Base-by-base conservation (phyloP, 2,797 vertebrate genomes). In the Miichthys miiuy region DNA sequence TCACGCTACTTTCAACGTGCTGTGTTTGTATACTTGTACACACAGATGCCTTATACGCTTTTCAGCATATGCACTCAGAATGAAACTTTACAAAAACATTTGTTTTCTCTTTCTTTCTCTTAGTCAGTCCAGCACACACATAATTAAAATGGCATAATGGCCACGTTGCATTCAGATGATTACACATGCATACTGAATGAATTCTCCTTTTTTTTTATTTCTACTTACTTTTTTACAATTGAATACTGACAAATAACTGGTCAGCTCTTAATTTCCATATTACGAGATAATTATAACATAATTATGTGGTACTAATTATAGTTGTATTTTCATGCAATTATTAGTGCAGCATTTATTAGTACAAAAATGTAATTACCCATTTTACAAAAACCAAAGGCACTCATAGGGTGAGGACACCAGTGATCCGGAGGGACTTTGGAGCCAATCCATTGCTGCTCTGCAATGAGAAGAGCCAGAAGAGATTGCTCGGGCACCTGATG, bases 1-100 rank as follows among this genome's bases (percentile, higher is more conserved):
- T 85, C 67, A 67, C 58, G 50, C 41, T 38, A 72, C 72, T 79
- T 82, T 63, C 65, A 68, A 70, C 58, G 38, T 76, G 48, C 56
- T 55, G n/a, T 55, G 55, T 61, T 60, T 68, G 47, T 68, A 20
- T 50, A 61, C 44, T 47, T 66, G 48, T 34, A 38, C 27, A 42
- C 48, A 48, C 34, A 63, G 68, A 68, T 60, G 55, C 38, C 12
- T 69, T 18, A 42, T 46, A 25, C 58, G 30, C 25, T 51, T 34
- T 41, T 30, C 21, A 52, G 67, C 51, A 67, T 30, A 27, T 77
- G 57, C n/a, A 41, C 34, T 57, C 11, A 51, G 54, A 55, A 78
- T 63, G 46, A 64, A 78, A 69, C 57, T 69, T 75, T 38, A n/a
- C 17, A 20, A 18, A 54, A 51, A 42, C 27, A 48, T 12, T 77